Conservation (phyloP, 64 coral and sea anemone species). For the Porites australiensis region DNA sequence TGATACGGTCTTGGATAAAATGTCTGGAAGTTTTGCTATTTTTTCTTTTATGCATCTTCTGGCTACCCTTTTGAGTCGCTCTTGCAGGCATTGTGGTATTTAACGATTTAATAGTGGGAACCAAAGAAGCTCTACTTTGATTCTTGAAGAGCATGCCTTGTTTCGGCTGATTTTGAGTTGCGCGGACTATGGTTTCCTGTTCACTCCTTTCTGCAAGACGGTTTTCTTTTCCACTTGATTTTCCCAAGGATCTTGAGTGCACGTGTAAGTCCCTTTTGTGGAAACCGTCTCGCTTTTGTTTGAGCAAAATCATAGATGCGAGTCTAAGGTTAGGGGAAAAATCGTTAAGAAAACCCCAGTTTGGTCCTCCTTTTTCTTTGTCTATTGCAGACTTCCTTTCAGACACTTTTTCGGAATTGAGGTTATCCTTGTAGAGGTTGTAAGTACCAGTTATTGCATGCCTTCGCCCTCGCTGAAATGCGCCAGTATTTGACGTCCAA, state of each 20-base stretch:
- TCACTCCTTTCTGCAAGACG: not conserved
- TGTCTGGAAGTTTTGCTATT: not conserved
- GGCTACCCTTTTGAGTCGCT: not conserved
- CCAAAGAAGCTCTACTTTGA: not conserved
- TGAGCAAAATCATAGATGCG: constrained; percentile 25
- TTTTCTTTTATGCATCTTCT: not conserved
- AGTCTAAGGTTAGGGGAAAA: not conserved
- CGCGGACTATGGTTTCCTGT: not conserved
- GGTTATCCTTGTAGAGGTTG: not conserved
- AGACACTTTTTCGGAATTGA: not conserved
- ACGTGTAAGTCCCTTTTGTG: not conserved
- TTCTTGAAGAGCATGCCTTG: not conserved
- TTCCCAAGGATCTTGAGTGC: not conserved
- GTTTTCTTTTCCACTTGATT: not conserved
- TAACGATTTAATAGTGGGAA: too few species aligned
- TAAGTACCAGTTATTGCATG: not conserved
- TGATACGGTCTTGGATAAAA: not conserved
- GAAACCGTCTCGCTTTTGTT: not conserved
- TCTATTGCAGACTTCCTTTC: not conserved
- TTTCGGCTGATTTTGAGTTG: not conserved
- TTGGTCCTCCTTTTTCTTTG: not conserved
- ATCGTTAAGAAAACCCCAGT: not conserved
- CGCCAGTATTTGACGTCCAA: too few species aligned
- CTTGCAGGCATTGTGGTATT: not conserved
- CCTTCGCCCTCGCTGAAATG: not conserved